Base-by-base conservation (phyloP, 1,140 invertebrate genomes). In the Tetramorium alpestre region DNA sequence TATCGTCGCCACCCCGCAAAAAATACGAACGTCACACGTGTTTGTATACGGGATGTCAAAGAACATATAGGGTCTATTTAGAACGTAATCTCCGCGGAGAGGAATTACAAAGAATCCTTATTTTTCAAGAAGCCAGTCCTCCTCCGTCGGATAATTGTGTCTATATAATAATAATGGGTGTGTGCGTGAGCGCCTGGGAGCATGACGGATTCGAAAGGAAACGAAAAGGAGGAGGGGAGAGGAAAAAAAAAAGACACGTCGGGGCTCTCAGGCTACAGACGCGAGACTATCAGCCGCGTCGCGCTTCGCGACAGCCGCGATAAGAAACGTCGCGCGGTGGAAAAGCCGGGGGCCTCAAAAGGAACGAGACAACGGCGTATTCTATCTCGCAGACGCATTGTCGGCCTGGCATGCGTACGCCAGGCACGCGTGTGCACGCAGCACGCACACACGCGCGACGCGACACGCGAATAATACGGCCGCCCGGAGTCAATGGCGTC, bases 401-500 rank as follows among this genome's bases (percentile, higher is more conserved):
- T 90, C 18, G 73, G 38, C 44, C 33, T 22, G 82, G 47, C 25
- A 33, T 67, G 76, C 77, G 44, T 73, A 73, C 51, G n/a, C 11
- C 33, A 58, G n/a, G 54, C 72, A 75, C n/a, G n/a, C 54, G 33
- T 25, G 28, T n/a, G 28, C n/a, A 38, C 10, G 4, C 18, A 22
- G 16, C 18, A 38, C 41, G 11, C 67, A 47, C 22, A 22, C 41
- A 54, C 8, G 18, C 22, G 18, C 22, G 16, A 41, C 65, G 70
- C 56, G 16, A 54, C 18, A 51, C 28, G 73, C 80, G 85, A 38
- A 54, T 54, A 80, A 62, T 73, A 73, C 77, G 38, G 25, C 62
- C 47, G 28, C 80, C 84, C 60, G 85, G 89, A 93, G 94, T 94
- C 94, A 94, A 94, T 94, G 93, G 88, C 91, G 91, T 86, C 87